These are phyloP conservation scores for Prorops nasuta DNA, from an alignment of 1,140 invertebrate species.

Conservation along the genomic window DNA sequence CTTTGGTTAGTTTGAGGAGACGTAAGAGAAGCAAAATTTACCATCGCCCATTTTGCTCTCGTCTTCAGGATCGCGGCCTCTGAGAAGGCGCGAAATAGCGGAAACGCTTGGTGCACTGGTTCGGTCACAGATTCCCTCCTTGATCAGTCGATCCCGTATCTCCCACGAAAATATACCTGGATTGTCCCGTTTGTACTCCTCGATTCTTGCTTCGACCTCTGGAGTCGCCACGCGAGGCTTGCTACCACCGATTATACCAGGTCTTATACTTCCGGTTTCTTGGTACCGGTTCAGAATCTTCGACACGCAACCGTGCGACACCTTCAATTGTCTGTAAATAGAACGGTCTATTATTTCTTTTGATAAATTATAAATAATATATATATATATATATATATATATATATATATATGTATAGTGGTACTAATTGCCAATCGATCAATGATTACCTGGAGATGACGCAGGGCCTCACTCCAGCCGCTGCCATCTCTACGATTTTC, in stretches of 20 bases:
- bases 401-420: neutral
- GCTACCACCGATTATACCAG: constrained; percentile 78
- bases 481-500: constrained; percentile 82
- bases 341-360: no score
- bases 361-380: no score
- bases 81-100: constrained; percentile 79
- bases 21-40: constrained; percentile 24
- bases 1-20: no score
- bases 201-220: constrained; percentile 79
- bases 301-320: constrained; percentile 81
- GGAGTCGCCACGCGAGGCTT: constrained; percentile 77
- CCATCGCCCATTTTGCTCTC: constrained; percentile 55
- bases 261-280: constrained; percentile 80
- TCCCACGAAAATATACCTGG: constrained; percentile 91
- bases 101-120: constrained; percentile 79
- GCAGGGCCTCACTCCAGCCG: constrained; percentile 74
- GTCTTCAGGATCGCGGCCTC: constrained; percentile 68
- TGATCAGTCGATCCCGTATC: constrained; percentile 80
- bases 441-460: constrained; percentile 65
- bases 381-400: no score
- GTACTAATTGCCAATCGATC: neutral
- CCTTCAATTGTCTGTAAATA: constrained; percentile 64
- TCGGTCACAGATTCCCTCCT: constrained; percentile 79
- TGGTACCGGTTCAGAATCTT: constrained; percentile 81
- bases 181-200: constrained; percentile 83